Evolutionary conservation across 2,888 invertebrate species (phyloP).

Genomic region (Microplitis deprimator): DNA sequence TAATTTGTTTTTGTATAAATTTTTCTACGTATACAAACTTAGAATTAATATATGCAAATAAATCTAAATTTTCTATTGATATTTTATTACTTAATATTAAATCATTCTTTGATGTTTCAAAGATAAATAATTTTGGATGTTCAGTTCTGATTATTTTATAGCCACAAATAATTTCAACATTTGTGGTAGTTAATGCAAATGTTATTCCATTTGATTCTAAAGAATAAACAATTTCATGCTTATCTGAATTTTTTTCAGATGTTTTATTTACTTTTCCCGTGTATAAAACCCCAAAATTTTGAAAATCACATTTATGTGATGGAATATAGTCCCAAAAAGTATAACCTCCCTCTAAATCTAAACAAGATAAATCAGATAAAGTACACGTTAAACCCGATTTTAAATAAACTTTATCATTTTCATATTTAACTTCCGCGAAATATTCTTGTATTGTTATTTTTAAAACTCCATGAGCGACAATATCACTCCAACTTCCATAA

Average conservation of each 20-base stretch:
- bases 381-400: not conserved
- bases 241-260: not conserved
- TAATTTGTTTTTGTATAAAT: constrained; percentile 42
- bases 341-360: constrained; percentile 20
- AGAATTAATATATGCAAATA: constrained; percentile 45
- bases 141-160: constrained; percentile 44
- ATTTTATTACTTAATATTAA: constrained; percentile 18
- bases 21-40: constrained; percentile 54
- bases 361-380: not conserved
- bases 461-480: not conserved
- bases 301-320: not conserved
- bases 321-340: constrained; percentile 26
- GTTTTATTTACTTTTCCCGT: constrained; percentile 37
- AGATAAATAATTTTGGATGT: constrained; percentile 46
- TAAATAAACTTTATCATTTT: constrained; percentile 1
- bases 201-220: constrained; percentile 31
- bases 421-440: not conserved
- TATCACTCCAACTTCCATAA: not conserved
- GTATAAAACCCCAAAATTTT: constrained; percentile 29
- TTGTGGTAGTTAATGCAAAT: constrained; percentile 38
- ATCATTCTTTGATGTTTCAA: not conserved
- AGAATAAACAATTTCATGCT: constrained; percentile 24
- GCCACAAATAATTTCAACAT: constrained; percentile 37
- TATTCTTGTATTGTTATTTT: not conserved
- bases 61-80: constrained; percentile 44